Evolutionary conservation across 1,140 invertebrate species (phyloP).

Genomic region (Eumaeus atala): DNA sequence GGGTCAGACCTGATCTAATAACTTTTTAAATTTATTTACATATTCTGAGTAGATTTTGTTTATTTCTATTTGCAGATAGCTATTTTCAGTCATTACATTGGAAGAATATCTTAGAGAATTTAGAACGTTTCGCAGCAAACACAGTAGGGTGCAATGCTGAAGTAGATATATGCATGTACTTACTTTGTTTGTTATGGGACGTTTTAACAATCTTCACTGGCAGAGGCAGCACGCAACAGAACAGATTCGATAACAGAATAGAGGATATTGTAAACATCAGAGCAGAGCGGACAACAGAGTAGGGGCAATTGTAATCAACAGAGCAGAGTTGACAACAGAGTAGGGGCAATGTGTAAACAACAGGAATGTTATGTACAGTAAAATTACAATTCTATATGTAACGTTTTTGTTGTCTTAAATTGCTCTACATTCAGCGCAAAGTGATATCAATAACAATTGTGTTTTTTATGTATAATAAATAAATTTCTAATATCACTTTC

Average conservation of each 20-base stretch:
- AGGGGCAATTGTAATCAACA: conserved; percentile 72
- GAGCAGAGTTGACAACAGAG: conserved; percentile 20
- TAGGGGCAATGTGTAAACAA: conserved; percentile 71
- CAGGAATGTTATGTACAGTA: conserved; percentile 73
- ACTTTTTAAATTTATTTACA: no score
- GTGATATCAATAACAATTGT: not conserved
- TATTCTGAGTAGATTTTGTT: no score
- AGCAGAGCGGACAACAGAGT: conserved; percentile 20
- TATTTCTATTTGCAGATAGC: no score
- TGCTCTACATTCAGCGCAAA: conserved; percentile 49
- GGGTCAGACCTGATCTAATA: no score
- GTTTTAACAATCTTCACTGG: conserved; percentile 32
- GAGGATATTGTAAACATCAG: conserved; percentile 72
- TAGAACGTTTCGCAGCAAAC: conserved; percentile 65
- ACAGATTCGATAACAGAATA: conserved; percentile 23
- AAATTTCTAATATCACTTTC: not conserved
- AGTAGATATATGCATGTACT: conserved; percentile 64
- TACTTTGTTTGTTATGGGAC: conserved; percentile 72
- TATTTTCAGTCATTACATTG: no score
- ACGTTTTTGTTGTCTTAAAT: conserved; percentile 74
- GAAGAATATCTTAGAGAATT: not conserved
- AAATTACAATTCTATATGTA: conserved; percentile 70
- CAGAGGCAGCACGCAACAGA: conserved; percentile 41
- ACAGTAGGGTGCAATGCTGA: conserved; percentile 72
- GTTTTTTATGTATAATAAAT: not conserved